Conservation (phyloP, 2,113 vertebrate genomes). For the Ibidorhyncha struthersii region DNA sequence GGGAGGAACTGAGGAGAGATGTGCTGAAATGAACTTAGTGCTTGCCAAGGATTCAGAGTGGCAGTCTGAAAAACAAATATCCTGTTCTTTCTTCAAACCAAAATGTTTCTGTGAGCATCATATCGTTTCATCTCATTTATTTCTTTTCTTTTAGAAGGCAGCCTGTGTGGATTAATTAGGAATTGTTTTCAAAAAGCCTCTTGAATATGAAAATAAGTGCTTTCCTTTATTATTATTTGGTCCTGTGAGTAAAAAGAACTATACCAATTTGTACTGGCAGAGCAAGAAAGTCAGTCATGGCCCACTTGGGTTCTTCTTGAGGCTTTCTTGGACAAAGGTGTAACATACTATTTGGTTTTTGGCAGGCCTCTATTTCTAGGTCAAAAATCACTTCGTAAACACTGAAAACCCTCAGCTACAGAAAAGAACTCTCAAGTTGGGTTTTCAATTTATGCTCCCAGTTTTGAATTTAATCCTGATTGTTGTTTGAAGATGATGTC, state of each 20-base stretch:
- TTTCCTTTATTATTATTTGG: not conserved
- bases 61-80: conserved; percentile 24
- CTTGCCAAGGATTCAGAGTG: conserved; percentile 13
- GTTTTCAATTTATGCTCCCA: not conserved
- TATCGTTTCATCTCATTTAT: not conserved
- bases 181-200: conserved; percentile 8
- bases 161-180: conserved; percentile 18
- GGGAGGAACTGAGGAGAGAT: not conserved
- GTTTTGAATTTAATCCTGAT: not conserved
- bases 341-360: not conserved
- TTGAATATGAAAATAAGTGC: not conserved
- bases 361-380: not conserved
- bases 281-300: not conserved
- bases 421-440: not conserved
- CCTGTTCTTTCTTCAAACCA: not conserved
- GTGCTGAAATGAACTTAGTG: not conserved
- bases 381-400: not conserved
- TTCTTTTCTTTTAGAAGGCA: not conserved
- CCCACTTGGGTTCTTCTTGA: not conserved
- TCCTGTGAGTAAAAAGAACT: not conserved
- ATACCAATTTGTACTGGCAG: not conserved
- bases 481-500: not conserved
- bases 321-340: not conserved
- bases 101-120: not conserved
- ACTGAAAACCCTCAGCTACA: not conserved